Conservation (phyloP, 1,140 invertebrate genomes). For the Ganaspis sp. region DNA sequence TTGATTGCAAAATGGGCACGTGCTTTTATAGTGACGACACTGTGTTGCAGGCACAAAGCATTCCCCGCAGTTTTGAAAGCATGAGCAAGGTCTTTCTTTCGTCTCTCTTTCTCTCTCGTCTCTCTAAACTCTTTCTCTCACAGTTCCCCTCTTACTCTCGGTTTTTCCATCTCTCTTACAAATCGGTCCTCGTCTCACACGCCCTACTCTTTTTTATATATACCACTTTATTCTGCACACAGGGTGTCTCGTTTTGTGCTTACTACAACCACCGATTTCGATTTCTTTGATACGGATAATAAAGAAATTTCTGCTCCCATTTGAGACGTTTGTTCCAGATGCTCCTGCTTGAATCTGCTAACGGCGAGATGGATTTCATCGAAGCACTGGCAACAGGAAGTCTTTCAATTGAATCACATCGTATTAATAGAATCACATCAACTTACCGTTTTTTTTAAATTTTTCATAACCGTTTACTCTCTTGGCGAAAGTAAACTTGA, state of each 20-base stretch:
- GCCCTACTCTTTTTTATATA: conserved; percentile 13
- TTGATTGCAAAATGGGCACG: not conserved
- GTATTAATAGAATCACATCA: not conserved
- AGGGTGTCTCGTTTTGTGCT: conserved; percentile 27
- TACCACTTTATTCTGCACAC: not conserved
- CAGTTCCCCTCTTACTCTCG: conserved; percentile 20
- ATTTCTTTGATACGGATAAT: conserved; percentile 11
- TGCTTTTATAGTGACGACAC: conserved; percentile 3
- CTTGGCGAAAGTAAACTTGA: not conserved
- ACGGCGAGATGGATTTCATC: conserved; percentile 7
- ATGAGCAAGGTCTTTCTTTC: conserved; percentile 23
- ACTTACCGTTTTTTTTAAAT: not conserved
- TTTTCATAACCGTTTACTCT: no score
- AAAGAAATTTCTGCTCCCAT: conserved; percentile 13
- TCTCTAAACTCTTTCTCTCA: not conserved
- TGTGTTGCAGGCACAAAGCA: conserved; percentile 25
- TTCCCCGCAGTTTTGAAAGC: not conserved
- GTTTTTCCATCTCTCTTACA: not conserved
- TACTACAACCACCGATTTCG: not conserved
- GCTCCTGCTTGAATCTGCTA: not conserved
- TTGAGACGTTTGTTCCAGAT: not conserved
- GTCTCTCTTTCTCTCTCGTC: not conserved
- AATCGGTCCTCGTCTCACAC: conserved; percentile 5
- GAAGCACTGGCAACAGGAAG: not conserved
- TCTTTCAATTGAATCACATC: not conserved